Percentiles rank a stretch among this genome's conserved stretches.
These are phyloP conservation scores for Chloroceryle inda DNA, from an alignment of 2,797 vertebrate species.

Conservation along the genomic window DNA sequence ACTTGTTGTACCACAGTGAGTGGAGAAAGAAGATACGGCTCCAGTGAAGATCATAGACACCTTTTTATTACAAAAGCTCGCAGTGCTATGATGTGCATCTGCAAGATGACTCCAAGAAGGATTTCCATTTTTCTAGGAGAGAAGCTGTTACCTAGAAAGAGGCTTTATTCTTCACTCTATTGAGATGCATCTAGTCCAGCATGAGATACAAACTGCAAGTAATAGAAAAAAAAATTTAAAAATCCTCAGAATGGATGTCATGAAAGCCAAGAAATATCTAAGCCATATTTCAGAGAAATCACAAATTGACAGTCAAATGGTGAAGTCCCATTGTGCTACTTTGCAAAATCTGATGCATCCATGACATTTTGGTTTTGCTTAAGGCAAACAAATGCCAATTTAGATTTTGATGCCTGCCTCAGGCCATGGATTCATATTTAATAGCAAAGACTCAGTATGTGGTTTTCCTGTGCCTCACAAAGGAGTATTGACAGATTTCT, in stretches of 20 bases:
- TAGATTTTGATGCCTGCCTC: constrained; percentile 23
- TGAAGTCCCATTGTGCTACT: neutral
- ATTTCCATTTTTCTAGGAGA: neutral
- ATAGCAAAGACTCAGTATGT: neutral
- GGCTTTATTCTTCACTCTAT: neutral
- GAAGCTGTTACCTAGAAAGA: neutral
- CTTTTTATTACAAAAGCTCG: neutral
- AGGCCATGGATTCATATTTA: constrained; percentile 7
- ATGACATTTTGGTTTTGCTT: constrained; percentile 2
- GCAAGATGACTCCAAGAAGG: neutral
- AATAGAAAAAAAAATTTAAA: neutral
- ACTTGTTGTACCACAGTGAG: neutral
- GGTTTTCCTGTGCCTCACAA: constrained; percentile 9
- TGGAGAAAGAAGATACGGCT: neutral
- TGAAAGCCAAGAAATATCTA: neutral
- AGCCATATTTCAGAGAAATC: constrained; percentile 14
- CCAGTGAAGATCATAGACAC: neutral
- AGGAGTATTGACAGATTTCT: constrained; percentile 35
- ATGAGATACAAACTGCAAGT: neutral
- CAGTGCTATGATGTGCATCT: neutral
- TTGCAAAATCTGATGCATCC: constrained; percentile 21
- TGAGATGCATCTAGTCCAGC: neutral
- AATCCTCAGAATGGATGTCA: neutral
- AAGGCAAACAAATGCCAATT: constrained; percentile 36
- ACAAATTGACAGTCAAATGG: neutral